Evolutionary conservation across 2,797 vertebrate species (phyloP).

Genomic region (Octomys mimax): DNA sequence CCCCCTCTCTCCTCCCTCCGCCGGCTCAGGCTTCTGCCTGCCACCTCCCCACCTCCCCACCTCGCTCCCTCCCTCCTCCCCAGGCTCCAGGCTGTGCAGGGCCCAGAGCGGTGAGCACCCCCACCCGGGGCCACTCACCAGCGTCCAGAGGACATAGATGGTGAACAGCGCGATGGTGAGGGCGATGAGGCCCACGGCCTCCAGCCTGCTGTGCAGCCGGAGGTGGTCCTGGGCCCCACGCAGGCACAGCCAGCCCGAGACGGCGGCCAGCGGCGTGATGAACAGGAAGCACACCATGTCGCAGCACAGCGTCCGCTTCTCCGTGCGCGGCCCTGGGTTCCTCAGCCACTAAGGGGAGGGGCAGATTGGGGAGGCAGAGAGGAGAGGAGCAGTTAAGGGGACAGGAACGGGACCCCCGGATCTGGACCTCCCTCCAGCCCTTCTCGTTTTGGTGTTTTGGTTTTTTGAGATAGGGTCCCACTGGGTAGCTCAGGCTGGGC

Average conservation of each 20-base stretch:
- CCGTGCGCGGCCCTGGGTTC: constrained; percentile 95
- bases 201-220: constrained; percentile 95
- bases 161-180: constrained; percentile 99
- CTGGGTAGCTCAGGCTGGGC: neutral
- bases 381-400: neutral
- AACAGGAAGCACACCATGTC: constrained; percentile 99
- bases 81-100: no score
- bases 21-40: neutral
- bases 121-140: constrained; percentile 90
- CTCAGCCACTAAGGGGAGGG: constrained; percentile 93
- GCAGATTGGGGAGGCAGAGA: neutral
- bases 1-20: neutral
- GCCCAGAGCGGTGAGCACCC: neutral
- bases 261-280: constrained; percentile 96
- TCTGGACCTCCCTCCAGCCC: neutral
- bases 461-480: neutral
- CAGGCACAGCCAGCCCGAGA: constrained; percentile 98
- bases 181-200: constrained; percentile 96
- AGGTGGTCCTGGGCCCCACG: constrained; percentile 97
- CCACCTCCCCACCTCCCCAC: neutral
- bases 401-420: accelerated
- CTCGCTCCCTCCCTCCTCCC: neutral
- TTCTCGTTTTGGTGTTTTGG: neutral
- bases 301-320: constrained; percentile 97
- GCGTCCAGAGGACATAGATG: constrained; percentile 98